Conservation (phyloP, 1,140 invertebrate genomes). For the Drosophila pruinosa region DNA sequence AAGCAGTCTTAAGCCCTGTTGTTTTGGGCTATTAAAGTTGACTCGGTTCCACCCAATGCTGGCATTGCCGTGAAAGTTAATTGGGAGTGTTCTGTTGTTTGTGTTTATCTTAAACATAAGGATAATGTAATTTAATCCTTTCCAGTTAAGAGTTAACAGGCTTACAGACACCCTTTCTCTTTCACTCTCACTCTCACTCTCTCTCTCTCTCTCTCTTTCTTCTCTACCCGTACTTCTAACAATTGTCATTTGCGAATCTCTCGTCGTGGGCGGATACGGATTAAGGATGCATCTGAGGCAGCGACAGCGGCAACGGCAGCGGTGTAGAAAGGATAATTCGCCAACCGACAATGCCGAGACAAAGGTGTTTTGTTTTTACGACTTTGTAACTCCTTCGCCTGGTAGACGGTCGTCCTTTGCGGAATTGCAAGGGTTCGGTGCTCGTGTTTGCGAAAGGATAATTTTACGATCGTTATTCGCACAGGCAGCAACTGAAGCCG, state of each 20-base stretch:
- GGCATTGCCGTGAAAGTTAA: not conserved
- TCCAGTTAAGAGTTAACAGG: conserved; percentile 59
- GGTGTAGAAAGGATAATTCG: conserved; percentile 73
- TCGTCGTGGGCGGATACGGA: conserved; percentile 28
- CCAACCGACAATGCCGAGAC: conserved; percentile 68
- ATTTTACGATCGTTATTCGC: conserved; percentile 67
- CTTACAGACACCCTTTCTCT: not conserved
- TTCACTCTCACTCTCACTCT: not conserved
- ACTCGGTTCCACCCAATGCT: not conserved
- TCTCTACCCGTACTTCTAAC: not conserved
- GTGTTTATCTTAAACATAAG: conserved; percentile 81
- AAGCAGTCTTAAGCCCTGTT: not conserved
- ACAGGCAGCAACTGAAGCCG: not conserved
- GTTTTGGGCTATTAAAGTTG: not conserved
- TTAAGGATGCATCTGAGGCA: conserved; percentile 58
- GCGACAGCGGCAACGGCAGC: conserved; percentile 61
- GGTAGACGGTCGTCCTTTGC: conserved; percentile 29
- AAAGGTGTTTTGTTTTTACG: conserved; percentile 82
- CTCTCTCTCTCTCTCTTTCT: not conserved
- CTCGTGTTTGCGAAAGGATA: conserved; percentile 75
- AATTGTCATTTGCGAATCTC: conserved; percentile 62
- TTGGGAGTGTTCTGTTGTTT: conserved; percentile 18
- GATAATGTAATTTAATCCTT: conserved; percentile 75
- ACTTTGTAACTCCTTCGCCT: conserved; percentile 79
- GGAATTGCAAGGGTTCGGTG: conserved; percentile 6